Evolutionary conservation across 1,140 invertebrate species (phyloP), one percentile per base, ranked within the genome.

Genomic region (Drosophila parvula): DNA sequence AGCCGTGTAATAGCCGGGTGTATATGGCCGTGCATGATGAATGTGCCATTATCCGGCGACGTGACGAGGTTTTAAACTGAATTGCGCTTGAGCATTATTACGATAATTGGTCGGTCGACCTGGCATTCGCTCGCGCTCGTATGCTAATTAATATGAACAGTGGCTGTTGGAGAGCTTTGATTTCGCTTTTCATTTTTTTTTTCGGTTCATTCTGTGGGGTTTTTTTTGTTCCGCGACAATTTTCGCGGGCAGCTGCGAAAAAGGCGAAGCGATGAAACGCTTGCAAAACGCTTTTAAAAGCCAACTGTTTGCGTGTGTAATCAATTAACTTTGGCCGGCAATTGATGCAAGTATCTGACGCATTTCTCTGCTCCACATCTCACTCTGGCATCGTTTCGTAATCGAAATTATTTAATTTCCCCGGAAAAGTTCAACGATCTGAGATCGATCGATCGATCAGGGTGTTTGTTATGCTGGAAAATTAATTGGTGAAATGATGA

Each of bases 111-210:
- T 53, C 48, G 67, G 50, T 53, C 53, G 61, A 57, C 47, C 47
- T 64, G 74, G 59, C 53, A 61, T 45, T 41, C 59, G 32, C 57
- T 59, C 32, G 36, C 56, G 45, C 38, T 34, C 38, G 12, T 71
- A 45, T 55, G 80, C 74, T 89, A 88, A 88, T 88, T 84, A 84
- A 84, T 84, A 81, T 86, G 82, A 79, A 71, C 74, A 74, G 47
- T 71, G 74, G 47, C 57, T 75, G 45, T 65, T 53, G 67, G 58
- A 32, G 10, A 77, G 27, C 55, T 79, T 73, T 61, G 56, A 45
- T 65, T 59, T 41, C 36, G 61, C 36, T 45, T 41, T 55, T 50
- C 38, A 11, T 44, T 30, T 14, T 30, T 30, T 14, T 14, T 43
- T 38, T n/a, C n/a, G n/a, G 5, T 57, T 61, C 63, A n/a, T 14